These are phyloP conservation scores for Larimichthys polyactis DNA, from an alignment of 2,113 vertebrate species.

Conservation along the genomic window DNA sequence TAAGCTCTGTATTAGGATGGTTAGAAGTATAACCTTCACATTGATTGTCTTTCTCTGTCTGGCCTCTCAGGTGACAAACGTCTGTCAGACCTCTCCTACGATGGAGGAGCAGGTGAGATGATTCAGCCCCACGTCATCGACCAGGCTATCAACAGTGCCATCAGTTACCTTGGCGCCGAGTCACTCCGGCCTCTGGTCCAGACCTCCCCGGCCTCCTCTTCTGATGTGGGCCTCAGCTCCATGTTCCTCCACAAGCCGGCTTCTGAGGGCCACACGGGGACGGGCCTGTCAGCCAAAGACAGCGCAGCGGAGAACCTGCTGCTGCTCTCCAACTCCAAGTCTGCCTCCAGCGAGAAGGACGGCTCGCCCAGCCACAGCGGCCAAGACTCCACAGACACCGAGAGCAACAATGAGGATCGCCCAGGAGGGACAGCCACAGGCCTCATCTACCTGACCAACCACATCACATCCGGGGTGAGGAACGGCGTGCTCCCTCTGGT, in stretches of 20 bases:
- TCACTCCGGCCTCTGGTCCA: conserved; percentile 96
- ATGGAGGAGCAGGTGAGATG: conserved; percentile 87
- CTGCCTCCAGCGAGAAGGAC: conserved; percentile 92
- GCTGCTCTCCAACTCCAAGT: conserved; percentile 96
- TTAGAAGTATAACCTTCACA: conserved; percentile 1
- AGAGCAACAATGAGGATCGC: conserved; percentile 96
- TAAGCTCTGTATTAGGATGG: background rate
- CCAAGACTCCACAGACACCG: conserved; percentile 97
- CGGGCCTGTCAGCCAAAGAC: conserved; percentile 89
- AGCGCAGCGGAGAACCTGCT: conserved; percentile 94
- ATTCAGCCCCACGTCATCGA: conserved; percentile 98
- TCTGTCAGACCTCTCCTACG: conserved; percentile 91
- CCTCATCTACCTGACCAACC: conserved; percentile 97
- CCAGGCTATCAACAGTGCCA: conserved; percentile 99
- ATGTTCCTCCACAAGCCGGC: conserved; percentile 92
- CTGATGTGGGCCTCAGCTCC: conserved; percentile 87
- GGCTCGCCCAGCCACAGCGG: conserved; percentile 96
- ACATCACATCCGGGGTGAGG: conserved; percentile 89
- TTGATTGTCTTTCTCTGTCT: conserved; percentile 47
- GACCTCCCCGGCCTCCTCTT: conserved; percentile 89
- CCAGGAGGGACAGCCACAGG: conserved; percentile 76
- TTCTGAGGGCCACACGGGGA: conserved; percentile 77
- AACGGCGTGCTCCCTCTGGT: conserved; percentile 91
- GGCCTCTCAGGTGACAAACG: conserved; percentile 91
- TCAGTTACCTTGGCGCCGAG: conserved; percentile 97